These are phyloP conservation scores for Oxytorus armatus DNA, from an alignment of 2,888 invertebrate genomes.

Conservation along the genomic window DNA sequence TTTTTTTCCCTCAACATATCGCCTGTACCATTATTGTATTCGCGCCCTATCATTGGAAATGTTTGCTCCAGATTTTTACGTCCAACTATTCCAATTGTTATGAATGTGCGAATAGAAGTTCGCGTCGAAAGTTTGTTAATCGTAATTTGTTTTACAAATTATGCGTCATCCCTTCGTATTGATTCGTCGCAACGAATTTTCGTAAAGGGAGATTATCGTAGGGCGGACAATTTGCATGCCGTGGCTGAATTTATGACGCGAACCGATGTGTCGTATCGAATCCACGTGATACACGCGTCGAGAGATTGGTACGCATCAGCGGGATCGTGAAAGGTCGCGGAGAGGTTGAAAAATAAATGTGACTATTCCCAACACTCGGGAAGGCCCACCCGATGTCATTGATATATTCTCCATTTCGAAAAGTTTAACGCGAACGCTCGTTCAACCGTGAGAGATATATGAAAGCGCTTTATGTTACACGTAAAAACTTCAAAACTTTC, in stretches of 20 bases:
- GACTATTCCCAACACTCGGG: slow-evolving; percentile 15
- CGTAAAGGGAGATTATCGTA: slow-evolving; percentile 40
- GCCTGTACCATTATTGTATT: slow-evolving; percentile 21
- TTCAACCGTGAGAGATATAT: slow-evolving; percentile 1
- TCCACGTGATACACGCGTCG: slow-evolving; percentile 47
- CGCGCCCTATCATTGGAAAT: not conserved
- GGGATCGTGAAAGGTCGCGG: slow-evolving; percentile 22
- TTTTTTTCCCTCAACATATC: slow-evolving; percentile 41
- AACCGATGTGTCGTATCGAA: slow-evolving; percentile 61
- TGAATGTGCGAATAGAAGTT: no score
- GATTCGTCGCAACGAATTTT: slow-evolving; percentile 17
- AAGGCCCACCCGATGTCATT: not conserved
- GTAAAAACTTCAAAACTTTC: not conserved
- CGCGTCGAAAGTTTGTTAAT: no score
- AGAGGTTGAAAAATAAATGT: slow-evolving; percentile 40
- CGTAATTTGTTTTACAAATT: not conserved
- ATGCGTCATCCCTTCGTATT: not conserved
- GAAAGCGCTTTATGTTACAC: not conserved
- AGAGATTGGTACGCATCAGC: slow-evolving; percentile 37
- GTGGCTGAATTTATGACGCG: slow-evolving; percentile 65
- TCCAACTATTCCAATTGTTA: not conserved
- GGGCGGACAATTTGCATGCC: slow-evolving; percentile 65
- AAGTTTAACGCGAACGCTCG: slow-evolving; percentile 26
- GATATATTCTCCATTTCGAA: slow-evolving; percentile 39
- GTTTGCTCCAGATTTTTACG: not conserved